Conservation (phyloP, 2,888 invertebrate genomes). For the Linyphia triangularis region DNA sequence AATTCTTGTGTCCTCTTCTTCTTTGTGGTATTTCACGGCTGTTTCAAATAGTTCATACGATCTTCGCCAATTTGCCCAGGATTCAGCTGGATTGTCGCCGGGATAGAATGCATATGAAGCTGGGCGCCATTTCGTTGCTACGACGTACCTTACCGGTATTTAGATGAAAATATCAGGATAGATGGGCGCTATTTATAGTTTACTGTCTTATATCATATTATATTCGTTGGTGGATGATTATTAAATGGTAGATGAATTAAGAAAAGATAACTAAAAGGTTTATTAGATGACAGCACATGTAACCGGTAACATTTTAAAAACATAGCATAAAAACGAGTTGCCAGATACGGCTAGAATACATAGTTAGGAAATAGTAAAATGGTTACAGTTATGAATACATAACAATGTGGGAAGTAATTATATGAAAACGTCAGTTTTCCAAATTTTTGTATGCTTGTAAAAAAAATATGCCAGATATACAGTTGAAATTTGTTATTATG, state of each 20-base stretch:
- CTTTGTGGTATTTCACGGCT: background rate
- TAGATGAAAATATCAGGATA: background rate
- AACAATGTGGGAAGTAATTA: no score
- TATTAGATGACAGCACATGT: no score
- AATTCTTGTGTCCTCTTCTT: background rate
- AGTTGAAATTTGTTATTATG: no score
- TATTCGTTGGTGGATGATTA: background rate
- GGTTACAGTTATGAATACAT: no score
- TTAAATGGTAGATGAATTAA: background rate
- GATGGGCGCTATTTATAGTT: background rate
- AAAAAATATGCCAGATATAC: no score
- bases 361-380: no score
- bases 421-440: no score
- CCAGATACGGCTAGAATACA: no score
- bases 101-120: background rate
- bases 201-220: background rate
- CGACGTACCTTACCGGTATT: background rate
- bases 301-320: no score
- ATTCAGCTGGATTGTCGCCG: conserved; percentile 12
- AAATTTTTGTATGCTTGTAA: no score
- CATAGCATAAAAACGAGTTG: no score
- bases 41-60: background rate
- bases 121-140: background rate
- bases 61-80: background rate
- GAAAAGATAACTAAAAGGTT: no score